Evolutionary conservation across 2,888 invertebrate genomes (phyloP), one percentile per base, ranked within the genome.

Genomic region (Prionchulus punctatus): DNA sequence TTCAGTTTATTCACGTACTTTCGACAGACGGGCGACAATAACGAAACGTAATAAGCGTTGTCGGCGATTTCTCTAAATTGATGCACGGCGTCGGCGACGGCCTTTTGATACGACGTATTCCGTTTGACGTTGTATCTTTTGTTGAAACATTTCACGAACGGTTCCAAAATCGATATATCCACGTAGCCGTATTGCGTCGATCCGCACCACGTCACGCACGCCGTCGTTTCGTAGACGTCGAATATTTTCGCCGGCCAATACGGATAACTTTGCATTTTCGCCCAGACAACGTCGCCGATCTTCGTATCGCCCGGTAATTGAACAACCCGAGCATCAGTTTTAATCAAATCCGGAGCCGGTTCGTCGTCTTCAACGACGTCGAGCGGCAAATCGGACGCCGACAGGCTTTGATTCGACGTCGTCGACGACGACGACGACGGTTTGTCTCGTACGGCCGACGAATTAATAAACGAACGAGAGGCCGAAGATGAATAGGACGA

Each of bases 241-340:
- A 31, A 52, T 7, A 52, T 52, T 31, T 30, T 31, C 15, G 52
- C 30, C 21, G 52, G 52, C 52, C 52, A 52, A 31, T 52, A 52
- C 18, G 52, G 52, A 18, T 30, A 25, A 23, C 52, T 26, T 30
- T 12, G 52, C 52, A 52, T 52, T 30, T 52, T 52, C 12, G 52
- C 52, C 52, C 52, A 52, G 3, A 52, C 52, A 2, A 52, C n/a
- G 21, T 36, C 52, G 31, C 36, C 36, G 21, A 31, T 21, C 25
- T 31, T 21, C 7, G 27, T 4, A 7, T 7, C 15, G 23, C 23
- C 23, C 7, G 47, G 47, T 23, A 45, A 45, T 18, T 36, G 36
- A 36, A 7, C 18, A 36, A 21, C 47, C 4, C 47, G 4, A 45
- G 7, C 23, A 18, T 12, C 15, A 12, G 23, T 18, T 7, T 21